Conservation (phyloP, 1,140 invertebrate genomes). For the Ceratina australensis region DNA sequence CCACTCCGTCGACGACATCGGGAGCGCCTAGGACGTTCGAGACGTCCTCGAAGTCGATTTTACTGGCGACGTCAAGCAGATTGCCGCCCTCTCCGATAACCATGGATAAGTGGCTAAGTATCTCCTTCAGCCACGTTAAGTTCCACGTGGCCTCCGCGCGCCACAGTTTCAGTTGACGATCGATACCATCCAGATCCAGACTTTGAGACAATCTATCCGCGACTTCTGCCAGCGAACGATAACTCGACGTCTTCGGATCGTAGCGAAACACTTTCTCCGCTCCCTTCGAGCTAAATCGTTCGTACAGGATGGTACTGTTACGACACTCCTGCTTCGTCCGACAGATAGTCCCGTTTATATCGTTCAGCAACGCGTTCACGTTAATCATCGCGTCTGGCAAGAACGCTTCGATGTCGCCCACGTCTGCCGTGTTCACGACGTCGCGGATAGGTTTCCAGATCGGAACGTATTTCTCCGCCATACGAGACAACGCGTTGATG, state of each 20-base stretch:
- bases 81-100: slow-evolving; percentile 70
- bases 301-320: slow-evolving; percentile 59
- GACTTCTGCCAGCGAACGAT: slow-evolving; percentile 65
- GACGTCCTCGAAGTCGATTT: slow-evolving; percentile 73
- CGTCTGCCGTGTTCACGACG: slow-evolving; percentile 60
- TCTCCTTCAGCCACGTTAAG: slow-evolving; percentile 71
- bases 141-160: slow-evolving; percentile 62
- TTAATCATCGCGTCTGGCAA: slow-evolving; percentile 70
- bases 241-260: slow-evolving; percentile 64
- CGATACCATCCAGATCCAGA: slow-evolving; percentile 69
- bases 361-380: slow-evolving; percentile 68
- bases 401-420: slow-evolving; percentile 50
- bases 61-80: slow-evolving; percentile 72
- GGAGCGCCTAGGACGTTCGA: slow-evolving; percentile 69
- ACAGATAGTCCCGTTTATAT: slow-evolving; percentile 52
- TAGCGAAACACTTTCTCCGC: slow-evolving; percentile 67
- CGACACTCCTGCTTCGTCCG: slow-evolving; percentile 46
- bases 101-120: slow-evolving; percentile 64
- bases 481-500: slow-evolving; percentile 60
- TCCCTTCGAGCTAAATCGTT: slow-evolving; percentile 67
- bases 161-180: slow-evolving; percentile 60
- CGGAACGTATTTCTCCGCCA: slow-evolving; percentile 65
- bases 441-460: slow-evolving; percentile 70
- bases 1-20: slow-evolving; percentile 70
- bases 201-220: slow-evolving; percentile 62